These are phyloP conservation scores for Sitta europaea DNA, from an alignment of 2,113 vertebrate species.

Conservation along the genomic window DNA sequence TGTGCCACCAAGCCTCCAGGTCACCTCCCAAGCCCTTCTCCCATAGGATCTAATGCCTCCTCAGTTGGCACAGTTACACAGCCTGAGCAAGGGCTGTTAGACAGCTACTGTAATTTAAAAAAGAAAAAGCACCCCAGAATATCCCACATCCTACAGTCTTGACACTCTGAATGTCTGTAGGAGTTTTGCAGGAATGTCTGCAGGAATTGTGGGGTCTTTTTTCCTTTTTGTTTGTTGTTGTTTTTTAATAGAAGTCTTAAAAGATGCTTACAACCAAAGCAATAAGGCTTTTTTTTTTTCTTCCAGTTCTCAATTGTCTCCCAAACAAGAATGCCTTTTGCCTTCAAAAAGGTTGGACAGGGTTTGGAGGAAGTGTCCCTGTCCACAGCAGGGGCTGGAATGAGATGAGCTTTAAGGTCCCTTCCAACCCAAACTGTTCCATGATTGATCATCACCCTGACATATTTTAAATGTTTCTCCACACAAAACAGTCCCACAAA, in stretches of 20 bases:
- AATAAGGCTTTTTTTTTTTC: not conserved
- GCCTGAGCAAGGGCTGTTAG: not conserved
- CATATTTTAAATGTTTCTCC: not conserved
- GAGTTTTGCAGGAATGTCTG: not conserved
- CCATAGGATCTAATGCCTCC: not conserved
- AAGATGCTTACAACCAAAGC: not conserved
- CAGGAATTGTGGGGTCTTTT: not conserved
- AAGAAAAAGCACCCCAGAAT: not conserved
- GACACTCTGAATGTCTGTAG: not conserved
- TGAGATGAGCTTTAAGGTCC: not conserved
- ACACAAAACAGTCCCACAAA: not conserved
- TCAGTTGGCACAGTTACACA: not conserved
- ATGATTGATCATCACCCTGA: not conserved
- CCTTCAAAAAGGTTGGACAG: not conserved
- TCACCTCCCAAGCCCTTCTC: not conserved
- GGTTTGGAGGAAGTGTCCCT: not conserved
- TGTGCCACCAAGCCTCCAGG: not conserved
- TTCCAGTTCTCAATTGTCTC: not conserved
- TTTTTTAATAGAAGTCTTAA: not conserved
- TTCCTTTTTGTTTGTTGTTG: accelerated
- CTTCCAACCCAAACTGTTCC: not conserved
- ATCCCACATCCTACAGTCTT: not conserved
- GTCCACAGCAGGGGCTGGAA: not conserved
- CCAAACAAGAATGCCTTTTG: not conserved
- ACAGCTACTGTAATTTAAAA: not conserved